phyloP scores from a whole-genome alignment of 2,888 invertebrate genomes.

The Agriopis leucophaearia region DNA sequence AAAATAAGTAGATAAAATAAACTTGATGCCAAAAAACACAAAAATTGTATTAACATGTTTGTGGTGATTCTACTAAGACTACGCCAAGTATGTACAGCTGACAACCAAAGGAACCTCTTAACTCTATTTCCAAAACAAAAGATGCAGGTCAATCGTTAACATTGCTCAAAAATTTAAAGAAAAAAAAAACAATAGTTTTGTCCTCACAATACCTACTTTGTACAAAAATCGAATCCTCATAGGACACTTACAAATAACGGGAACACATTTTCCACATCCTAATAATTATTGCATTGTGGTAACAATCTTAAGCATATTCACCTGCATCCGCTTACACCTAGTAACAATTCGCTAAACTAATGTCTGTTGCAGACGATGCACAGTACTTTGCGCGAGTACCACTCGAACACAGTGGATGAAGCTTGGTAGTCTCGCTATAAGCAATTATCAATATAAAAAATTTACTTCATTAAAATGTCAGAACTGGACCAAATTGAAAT shows the following conservation, averaged over 20 bases:
- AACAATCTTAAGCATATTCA: conserved; percentile 77
- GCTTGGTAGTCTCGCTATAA: no score
- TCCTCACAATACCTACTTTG: conserved; percentile 51
- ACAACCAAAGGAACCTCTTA: conserved; percentile 73
- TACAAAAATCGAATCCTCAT: conserved; percentile 66
- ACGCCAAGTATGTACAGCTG: conserved; percentile 83
- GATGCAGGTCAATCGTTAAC: conserved; percentile 82
- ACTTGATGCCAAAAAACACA: conserved; percentile 83
- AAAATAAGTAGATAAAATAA: conserved; percentile 87
- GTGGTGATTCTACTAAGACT: conserved; percentile 75
- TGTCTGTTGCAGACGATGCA: no score
- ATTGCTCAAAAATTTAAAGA: conserved; percentile 63
- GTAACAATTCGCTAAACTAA: conserved; percentile 67
- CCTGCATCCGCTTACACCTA: conserved; percentile 72
- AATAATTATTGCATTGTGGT: conserved; percentile 56
- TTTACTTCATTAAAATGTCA: no score
- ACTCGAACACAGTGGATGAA: no score
- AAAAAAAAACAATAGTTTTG: conserved; percentile 31
- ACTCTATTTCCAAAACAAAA: conserved; percentile 59
- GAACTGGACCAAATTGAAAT: no score
- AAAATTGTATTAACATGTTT: conserved; percentile 79
- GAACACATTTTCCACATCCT: conserved; percentile 71
- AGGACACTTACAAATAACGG: conserved; percentile 67
- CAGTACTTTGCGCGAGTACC: no score
- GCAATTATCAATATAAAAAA: no score